These are phyloP conservation scores for Drosophila setifemur DNA, from an alignment of 1,140 invertebrate genomes.

Conservation along the genomic window DNA sequence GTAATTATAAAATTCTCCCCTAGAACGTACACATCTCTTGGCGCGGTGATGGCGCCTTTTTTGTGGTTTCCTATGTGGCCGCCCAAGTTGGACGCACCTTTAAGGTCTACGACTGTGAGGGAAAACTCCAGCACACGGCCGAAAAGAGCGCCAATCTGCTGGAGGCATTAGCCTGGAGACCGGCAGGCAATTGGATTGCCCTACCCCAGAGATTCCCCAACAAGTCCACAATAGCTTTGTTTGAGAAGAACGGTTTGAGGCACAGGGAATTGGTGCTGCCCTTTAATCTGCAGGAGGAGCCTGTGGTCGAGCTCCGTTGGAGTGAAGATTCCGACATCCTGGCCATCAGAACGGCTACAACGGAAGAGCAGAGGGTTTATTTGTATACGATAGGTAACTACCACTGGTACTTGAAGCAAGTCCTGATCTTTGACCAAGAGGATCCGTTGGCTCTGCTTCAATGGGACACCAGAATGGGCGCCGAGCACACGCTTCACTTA, in stretches of 20 bases:
- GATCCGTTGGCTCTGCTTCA: constrained; percentile 83
- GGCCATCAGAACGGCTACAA: constrained; percentile 84
- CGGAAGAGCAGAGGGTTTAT: constrained; percentile 84
- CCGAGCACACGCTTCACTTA: constrained; percentile 86
- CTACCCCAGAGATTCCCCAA: constrained; percentile 86
- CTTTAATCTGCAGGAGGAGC: constrained; percentile 83
- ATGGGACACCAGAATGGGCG: constrained; percentile 86
- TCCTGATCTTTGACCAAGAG: constrained; percentile 52
- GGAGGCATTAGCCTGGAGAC: constrained; percentile 89
- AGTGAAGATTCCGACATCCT: constrained; percentile 91
- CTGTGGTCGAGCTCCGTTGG: constrained; percentile 88
- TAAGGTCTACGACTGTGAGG: constrained; percentile 90
- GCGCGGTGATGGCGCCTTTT: constrained; percentile 92
- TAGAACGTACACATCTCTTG: constrained; percentile 87
- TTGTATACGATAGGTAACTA: constrained; percentile 93
- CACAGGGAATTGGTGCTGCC: constrained; percentile 92
- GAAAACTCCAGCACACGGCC: constrained; percentile 88
- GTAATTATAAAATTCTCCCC: too few relatives aligned
- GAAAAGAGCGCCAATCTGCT: constrained; percentile 89
- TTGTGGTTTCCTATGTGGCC: constrained; percentile 88
- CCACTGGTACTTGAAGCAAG: constrained; percentile 95
- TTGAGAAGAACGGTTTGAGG: constrained; percentile 96
- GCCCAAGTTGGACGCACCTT: constrained; percentile 84
- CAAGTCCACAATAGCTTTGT: constrained; percentile 91
- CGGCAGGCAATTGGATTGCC: constrained; percentile 91